Conservation (phyloP, 2,888 invertebrate genomes). For the Oscheius sp. region DNA sequence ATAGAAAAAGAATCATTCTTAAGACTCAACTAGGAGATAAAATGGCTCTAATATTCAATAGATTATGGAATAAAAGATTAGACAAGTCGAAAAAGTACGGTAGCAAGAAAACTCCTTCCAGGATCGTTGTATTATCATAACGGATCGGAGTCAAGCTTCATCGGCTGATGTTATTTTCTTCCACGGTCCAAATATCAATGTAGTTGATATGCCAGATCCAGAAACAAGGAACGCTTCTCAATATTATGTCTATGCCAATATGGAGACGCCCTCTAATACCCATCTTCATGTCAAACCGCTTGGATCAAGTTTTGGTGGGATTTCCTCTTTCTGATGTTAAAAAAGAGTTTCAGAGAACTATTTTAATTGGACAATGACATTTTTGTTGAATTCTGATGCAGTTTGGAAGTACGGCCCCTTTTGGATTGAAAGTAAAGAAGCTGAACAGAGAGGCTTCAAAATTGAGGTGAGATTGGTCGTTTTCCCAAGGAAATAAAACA, state of each 20-base stretch:
- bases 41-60: too few relatives aligned
- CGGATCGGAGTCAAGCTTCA: constrained; percentile 73
- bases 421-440: constrained; percentile 52
- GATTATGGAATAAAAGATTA: too few relatives aligned
- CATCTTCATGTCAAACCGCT: constrained; percentile 29
- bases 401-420: constrained; percentile 71
- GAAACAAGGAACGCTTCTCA: background rate
- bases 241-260: constrained; percentile 30
- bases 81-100: too few relatives aligned
- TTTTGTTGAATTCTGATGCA: constrained; percentile 73
- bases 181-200: constrained; percentile 71
- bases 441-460: constrained; percentile 53
- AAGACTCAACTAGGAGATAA: too few relatives aligned
- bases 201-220: constrained; percentile 20
- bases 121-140: constrained; percentile 77
- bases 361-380: constrained; percentile 75
- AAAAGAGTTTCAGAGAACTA: constrained; percentile 32
- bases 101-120: constrained; percentile 66
- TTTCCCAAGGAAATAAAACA: background rate
- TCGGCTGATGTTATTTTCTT: constrained; percentile 78
- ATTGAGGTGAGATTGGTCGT: constrained; percentile 16
- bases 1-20: too few relatives aligned
- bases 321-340: background rate
- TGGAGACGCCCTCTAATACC: constrained; percentile 51
- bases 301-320: background rate